Conservation (phyloP, 1,140 invertebrate species). For the Coptotermes formosanus region DNA sequence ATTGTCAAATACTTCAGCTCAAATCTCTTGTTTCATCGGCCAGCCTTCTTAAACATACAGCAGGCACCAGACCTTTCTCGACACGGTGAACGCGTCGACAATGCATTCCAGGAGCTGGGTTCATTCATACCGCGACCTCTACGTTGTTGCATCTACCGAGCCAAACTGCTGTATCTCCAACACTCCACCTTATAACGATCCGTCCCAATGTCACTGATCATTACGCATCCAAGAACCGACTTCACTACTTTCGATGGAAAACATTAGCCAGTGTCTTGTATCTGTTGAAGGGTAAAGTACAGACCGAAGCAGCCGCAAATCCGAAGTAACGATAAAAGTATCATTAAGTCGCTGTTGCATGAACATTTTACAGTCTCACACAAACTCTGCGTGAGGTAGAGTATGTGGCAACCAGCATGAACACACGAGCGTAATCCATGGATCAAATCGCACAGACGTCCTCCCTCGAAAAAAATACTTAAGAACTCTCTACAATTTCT, state of each 20-base stretch:
- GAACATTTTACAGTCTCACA: not conserved
- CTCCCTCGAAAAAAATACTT: not conserved
- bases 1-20: not conserved
- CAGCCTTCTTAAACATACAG: not conserved
- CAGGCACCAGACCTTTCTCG: not conserved
- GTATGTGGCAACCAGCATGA: not conserved
- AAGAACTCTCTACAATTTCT: no score
- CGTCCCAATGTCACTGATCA: not conserved
- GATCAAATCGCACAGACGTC: not conserved
- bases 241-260: not conserved
- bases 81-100: not conserved
- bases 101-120: not conserved
- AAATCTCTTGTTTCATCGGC: not conserved
- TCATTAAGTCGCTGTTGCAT: not conserved
- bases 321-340: not conserved
- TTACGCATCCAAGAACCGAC: not conserved
- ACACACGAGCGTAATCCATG: not conserved
- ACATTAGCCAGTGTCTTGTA: not conserved
- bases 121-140: slow-evolving; percentile 10
- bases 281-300: not conserved
- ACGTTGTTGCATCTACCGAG: not conserved
- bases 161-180: not conserved
- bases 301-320: not conserved
- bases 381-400: not conserved
- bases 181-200: not conserved